Evolutionary conservation across 2,888 invertebrate species (phyloP).

Genomic region (Crioceris asparagi): DNA sequence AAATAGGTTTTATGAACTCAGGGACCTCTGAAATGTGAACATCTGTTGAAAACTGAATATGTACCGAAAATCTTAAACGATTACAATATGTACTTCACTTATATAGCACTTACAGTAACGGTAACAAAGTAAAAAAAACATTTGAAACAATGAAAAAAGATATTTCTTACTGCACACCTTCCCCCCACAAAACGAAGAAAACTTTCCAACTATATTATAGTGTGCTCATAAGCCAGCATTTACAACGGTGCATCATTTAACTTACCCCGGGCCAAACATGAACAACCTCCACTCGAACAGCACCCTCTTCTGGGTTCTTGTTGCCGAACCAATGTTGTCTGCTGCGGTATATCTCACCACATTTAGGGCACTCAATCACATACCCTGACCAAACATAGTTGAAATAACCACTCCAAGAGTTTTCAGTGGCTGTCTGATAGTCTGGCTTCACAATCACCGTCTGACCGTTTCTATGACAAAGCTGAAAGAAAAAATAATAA

Average conservation of each 20-base stretch:
- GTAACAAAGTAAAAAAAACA: background rate
- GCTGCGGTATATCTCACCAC: slow-evolving; percentile 60
- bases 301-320: slow-evolving; percentile 56
- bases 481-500: slow-evolving; percentile 21
- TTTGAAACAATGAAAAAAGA: background rate
- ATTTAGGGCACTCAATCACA: slow-evolving; percentile 63
- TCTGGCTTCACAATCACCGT: slow-evolving; percentile 48
- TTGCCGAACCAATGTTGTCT: slow-evolving; percentile 76
- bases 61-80: too few species aligned
- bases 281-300: slow-evolving; percentile 53
- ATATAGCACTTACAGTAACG: background rate
- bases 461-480: slow-evolving; percentile 36
- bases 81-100: too few species aligned
- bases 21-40: too few species aligned
- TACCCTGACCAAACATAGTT: slow-evolving; percentile 72
- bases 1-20: too few species aligned
- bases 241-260: slow-evolving; percentile 7
- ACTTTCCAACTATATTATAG: too few species aligned
- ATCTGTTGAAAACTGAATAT: too few species aligned
- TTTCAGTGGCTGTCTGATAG: slow-evolving; percentile 37
- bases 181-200: too few species aligned
- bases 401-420: slow-evolving; percentile 56
- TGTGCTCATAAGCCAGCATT: slow-evolving; percentile 21
- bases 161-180: too few species aligned
- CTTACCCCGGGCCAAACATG: slow-evolving; percentile 59